Evolutionary conservation across 92 coral and sea anemone genomes (phyloP).

Genomic region (Micromussa lordhowensis): DNA sequence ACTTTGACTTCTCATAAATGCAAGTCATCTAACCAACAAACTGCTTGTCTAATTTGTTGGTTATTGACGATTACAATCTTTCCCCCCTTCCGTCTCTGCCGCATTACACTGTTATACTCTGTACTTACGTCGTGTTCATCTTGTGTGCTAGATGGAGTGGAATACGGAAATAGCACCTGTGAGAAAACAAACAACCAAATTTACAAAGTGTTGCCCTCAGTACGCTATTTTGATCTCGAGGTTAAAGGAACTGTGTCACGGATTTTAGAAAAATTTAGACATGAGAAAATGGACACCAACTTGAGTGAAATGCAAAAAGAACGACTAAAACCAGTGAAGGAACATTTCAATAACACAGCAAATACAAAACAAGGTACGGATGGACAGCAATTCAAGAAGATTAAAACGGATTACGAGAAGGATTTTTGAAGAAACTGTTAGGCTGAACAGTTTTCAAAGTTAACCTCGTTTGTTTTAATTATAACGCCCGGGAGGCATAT

Average conservation of each 20-base stretch:
- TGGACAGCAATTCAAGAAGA: not conserved
- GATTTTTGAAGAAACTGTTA: not conserved
- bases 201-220: not conserved
- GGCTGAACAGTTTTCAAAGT: not conserved
- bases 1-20: too few species aligned
- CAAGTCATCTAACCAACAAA: too few species aligned
- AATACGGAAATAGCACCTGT: conserved; percentile 33
- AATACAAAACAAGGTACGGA: not conserved
- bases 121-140: conserved; percentile 18
- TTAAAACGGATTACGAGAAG: not conserved
- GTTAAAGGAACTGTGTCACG: not conserved
- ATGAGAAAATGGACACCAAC: not conserved
- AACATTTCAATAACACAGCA: not conserved
- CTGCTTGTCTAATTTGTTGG: too few species aligned
- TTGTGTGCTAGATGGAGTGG: not conserved
- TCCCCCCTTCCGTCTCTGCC: not conserved
- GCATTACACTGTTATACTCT: not conserved
- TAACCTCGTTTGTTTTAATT: too few species aligned
- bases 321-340: not conserved
- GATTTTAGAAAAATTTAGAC: not conserved
- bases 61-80: not conserved
- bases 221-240: not conserved
- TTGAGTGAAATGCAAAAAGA: not conserved
- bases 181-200: not conserved
- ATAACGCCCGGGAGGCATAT: not conserved